phyloP scores from a whole-genome alignment of 2,797 vertebrate species.

The Sciurus carolinensis region DNA sequence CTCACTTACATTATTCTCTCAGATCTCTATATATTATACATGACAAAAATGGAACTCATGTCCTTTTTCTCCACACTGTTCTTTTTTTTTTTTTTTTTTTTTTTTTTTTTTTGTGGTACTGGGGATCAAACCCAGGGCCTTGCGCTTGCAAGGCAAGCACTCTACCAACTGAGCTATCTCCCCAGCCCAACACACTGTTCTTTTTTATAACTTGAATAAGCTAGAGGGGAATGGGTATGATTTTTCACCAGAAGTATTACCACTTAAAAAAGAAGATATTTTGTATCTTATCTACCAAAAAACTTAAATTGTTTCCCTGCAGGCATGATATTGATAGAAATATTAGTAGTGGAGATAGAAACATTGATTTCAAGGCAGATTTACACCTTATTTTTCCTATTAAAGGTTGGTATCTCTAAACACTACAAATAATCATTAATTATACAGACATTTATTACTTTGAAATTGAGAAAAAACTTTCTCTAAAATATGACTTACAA shows the following conservation, averaged over 20 bases:
- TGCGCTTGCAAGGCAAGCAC: too few relatives aligned
- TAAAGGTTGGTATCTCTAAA: neutral
- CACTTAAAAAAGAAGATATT: neutral
- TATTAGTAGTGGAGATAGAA: neutral
- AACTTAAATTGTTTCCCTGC: slow-evolving; percentile 42
- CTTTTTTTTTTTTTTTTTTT: neutral
- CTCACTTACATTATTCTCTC: neutral
- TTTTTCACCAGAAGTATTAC: neutral
- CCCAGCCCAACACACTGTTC: neutral
- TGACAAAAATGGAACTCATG: neutral
- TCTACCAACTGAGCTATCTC: too few relatives aligned
- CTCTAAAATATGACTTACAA: slow-evolving; percentile 31
- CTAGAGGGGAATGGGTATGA: neutral
- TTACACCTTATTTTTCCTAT: slow-evolving; percentile 23
- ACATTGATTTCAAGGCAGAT: neutral
- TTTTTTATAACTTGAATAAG: neutral
- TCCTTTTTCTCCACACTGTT: neutral
- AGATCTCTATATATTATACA: neutral
- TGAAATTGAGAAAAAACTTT: slow-evolving; percentile 36
- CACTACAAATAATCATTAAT: slow-evolving; percentile 4
- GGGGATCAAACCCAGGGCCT: too few relatives aligned
- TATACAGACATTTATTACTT: neutral
- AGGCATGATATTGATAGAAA: neutral
- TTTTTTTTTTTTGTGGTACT: too few relatives aligned
- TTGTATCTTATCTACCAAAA: neutral